phyloP scores from a whole-genome alignment of 2,113 vertebrate species.

The Xenus cinereus region DNA sequence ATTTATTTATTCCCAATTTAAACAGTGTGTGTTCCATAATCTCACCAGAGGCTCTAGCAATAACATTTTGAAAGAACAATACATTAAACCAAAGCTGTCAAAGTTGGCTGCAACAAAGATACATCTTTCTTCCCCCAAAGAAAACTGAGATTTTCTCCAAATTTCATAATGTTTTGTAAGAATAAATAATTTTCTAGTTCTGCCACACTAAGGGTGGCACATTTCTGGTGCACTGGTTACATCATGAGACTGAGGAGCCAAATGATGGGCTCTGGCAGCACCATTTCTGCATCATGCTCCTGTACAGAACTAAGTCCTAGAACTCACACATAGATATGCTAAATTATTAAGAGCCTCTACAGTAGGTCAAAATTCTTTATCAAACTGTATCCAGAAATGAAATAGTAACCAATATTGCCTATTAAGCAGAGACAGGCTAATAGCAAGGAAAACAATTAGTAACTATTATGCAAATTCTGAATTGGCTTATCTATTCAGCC shows the following conservation, averaged over 20 bases:
- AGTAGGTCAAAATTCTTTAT: neutral
- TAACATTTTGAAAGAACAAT: neutral
- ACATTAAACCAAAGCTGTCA: neutral
- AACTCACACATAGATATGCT: no score
- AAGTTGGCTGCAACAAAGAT: neutral
- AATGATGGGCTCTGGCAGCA: neutral
- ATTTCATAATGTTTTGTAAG: neutral
- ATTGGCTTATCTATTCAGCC: constrained; percentile 23
- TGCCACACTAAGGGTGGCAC: rapidly evolving
- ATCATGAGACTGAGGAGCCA: rapidly evolving
- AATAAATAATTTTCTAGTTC: neutral
- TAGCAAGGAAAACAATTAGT: constrained; percentile 26
- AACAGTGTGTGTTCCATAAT: neutral
- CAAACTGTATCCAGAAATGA: neutral
- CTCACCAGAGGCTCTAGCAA: neutral
- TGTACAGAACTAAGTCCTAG: neutral
- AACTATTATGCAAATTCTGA: constrained; percentile 46
- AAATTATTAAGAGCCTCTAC: neutral
- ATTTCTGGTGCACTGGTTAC: rapidly evolving
- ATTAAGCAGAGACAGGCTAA: constrained; percentile 3
- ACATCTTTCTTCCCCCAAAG: neutral
- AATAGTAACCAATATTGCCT: neutral
- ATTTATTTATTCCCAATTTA: neutral
- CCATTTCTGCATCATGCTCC: neutral
- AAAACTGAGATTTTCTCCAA: neutral